phyloP scores from a whole-genome alignment of 1,140 invertebrate species.

The Ridgeia piscesae region DNA sequence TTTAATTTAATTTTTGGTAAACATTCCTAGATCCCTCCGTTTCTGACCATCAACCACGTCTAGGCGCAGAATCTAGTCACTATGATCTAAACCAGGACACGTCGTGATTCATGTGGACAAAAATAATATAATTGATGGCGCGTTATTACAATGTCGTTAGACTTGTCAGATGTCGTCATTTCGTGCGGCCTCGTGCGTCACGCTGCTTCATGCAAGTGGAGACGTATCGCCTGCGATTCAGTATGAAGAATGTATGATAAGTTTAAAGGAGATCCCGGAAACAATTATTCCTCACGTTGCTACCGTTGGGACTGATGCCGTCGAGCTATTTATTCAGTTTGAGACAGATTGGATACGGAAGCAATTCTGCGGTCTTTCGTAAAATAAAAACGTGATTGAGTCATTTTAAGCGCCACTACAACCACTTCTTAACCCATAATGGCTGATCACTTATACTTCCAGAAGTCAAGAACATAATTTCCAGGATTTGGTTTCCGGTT shows the following conservation, averaged over 20 bases:
- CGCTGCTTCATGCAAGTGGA: neutral
- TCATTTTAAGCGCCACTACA: no score
- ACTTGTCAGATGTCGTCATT: neutral
- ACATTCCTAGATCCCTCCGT: no score
- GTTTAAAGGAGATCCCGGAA: neutral
- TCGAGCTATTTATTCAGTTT: neutral
- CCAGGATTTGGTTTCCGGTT: no score
- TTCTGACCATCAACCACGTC: no score
- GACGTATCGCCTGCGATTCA: neutral
- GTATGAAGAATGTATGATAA: neutral
- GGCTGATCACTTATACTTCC: no score
- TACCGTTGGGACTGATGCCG: neutral
- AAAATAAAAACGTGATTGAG: no score
- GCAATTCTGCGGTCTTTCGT: neutral
- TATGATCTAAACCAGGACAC: neutral
- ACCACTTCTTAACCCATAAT: no score
- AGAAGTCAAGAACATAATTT: no score
- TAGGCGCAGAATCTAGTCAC: neutral
- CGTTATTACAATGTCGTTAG: neutral
- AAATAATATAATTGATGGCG: neutral
- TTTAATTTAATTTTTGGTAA: no score
- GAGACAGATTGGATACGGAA: neutral
- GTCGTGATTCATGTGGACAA: neutral
- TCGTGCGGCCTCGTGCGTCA: neutral
- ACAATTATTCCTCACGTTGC: neutral